A percentile compares a stretch with the other conserved stretches of the same genome.
phyloP scores from a whole-genome alignment of 2,888 invertebrate species.

The Onthophagus sagittarius region DNA sequence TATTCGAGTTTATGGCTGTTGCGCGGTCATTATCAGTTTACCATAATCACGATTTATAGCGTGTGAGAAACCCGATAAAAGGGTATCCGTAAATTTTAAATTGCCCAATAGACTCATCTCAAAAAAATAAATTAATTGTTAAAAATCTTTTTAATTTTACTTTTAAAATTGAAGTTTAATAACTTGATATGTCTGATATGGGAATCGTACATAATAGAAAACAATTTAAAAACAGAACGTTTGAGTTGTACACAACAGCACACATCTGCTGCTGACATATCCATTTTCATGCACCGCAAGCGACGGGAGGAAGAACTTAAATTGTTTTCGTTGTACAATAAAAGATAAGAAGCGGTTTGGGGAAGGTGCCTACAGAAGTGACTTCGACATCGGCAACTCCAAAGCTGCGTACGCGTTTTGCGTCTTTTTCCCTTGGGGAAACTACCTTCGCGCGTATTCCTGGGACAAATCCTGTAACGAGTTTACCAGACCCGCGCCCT shows the following conservation, averaged over 20 bases:
- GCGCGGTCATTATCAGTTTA: background rate
- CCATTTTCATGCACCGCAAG: slow-evolving; percentile 20
- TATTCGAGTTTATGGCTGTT: background rate
- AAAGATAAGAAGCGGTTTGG: slow-evolving; percentile 6
- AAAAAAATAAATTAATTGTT: background rate
- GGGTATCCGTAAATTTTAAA: background rate
- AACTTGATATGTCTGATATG: too few species aligned
- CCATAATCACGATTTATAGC: background rate
- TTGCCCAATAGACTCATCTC: background rate
- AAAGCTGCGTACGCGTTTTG: background rate
- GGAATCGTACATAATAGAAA: too few species aligned
- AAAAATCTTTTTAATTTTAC: background rate
- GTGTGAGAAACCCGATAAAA: background rate
- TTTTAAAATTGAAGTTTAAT: background rate
- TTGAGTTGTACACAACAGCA: background rate
- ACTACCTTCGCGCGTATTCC: background rate
- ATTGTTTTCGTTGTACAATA: slow-evolving; percentile 20
- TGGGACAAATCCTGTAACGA: slow-evolving; percentile 10
- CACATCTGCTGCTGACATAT: slow-evolving; percentile 22
- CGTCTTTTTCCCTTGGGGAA: background rate
- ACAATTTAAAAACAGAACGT: too few species aligned
- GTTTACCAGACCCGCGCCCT: background rate
- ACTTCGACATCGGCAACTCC: background rate
- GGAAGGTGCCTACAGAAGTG: background rate
- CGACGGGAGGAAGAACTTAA: slow-evolving; percentile 16